These are phyloP conservation scores for Saccostrea echinata DNA, from an alignment of 1,140 invertebrate species.

Conservation along the genomic window DNA sequence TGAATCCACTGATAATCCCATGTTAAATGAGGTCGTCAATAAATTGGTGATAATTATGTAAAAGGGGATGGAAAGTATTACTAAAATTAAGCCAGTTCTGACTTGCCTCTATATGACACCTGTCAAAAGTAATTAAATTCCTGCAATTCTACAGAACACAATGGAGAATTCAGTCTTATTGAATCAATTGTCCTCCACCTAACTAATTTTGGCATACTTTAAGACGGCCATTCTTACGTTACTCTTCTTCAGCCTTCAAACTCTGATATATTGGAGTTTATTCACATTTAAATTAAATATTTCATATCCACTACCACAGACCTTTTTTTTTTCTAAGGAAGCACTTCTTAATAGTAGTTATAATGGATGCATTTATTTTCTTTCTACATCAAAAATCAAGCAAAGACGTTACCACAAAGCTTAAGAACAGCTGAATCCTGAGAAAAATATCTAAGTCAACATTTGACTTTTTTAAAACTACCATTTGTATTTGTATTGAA, in stretches of 20 bases:
- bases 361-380: slow-evolving; percentile 6
- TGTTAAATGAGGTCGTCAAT: neutral
- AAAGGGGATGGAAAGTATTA: slow-evolving; percentile 4
- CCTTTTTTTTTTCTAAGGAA: neutral
- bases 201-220: neutral
- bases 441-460: neutral
- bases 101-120: neutral
- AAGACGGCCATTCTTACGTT: neutral
- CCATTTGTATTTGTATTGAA: neutral
- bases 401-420: neutral
- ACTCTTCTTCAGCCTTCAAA: neutral
- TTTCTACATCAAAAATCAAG: neutral
- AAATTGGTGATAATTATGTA: slow-evolving; percentile 21
- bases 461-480: neutral
- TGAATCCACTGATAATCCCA: neutral
- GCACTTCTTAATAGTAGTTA: neutral
- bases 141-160: slow-evolving; percentile 24
- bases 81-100: slow-evolving; percentile 20
- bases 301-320: neutral
- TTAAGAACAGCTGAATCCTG: neutral
- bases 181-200: slow-evolving; percentile 21
- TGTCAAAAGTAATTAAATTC: slow-evolving; percentile 38
- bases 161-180: neutral
- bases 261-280: neutral
- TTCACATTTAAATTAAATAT: slow-evolving; percentile 38